Evolutionary conservation across 2,888 invertebrate species (phyloP).

Genomic region (Troides helena): DNA sequence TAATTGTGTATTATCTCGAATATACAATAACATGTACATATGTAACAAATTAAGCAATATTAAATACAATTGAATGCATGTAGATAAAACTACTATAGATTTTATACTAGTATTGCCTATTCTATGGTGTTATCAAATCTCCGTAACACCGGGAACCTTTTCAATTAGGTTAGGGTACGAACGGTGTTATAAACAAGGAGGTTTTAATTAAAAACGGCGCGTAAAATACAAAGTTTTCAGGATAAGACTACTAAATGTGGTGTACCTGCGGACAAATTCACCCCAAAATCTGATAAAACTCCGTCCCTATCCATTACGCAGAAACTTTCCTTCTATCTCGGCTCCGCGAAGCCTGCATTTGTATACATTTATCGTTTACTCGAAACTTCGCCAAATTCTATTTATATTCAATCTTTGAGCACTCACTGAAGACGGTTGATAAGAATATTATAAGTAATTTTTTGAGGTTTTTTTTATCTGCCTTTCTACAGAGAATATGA

Average conservation of each 20-base stretch:
- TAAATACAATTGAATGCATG: background rate
- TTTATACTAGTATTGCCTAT: no score
- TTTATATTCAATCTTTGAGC: slow-evolving; percentile 56
- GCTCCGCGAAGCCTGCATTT: slow-evolving; percentile 49
- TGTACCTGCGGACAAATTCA: slow-evolving; percentile 44
- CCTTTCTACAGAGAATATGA: background rate
- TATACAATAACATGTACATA: no score
- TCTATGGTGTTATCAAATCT: background rate
- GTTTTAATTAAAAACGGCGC: slow-evolving; percentile 42
- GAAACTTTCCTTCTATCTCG: slow-evolving; percentile 60
- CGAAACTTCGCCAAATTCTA: slow-evolving; percentile 51
- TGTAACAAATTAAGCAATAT: no score
- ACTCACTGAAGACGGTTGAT: slow-evolving; percentile 46
- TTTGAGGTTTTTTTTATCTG: background rate
- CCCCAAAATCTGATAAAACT: slow-evolving; percentile 47
- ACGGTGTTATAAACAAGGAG: slow-evolving; percentile 14
- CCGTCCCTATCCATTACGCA: slow-evolving; percentile 51
- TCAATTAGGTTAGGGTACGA: slow-evolving; percentile 1
- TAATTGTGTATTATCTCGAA: no score
- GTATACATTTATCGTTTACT: slow-evolving; percentile 50
- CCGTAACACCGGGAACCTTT: background rate
- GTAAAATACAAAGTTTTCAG: slow-evolving; percentile 37
- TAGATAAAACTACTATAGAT: background rate
- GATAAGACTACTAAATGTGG: slow-evolving; percentile 41
- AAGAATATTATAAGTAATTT: slow-evolving; percentile 30